phyloP scores from a whole-genome alignment of 2,888 invertebrate genomes.

The Druceiella hillmani region DNA sequence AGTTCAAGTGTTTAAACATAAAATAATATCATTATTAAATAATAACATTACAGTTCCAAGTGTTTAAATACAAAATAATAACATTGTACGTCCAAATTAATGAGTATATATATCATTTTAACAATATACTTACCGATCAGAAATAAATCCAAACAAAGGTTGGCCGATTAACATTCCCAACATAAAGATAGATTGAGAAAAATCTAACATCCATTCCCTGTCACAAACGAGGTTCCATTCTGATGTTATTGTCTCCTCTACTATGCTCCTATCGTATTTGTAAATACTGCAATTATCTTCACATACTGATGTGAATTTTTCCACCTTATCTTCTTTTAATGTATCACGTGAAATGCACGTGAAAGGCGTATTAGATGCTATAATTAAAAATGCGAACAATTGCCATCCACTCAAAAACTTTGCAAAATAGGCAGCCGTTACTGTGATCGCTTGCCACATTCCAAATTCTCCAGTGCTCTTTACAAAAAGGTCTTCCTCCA shows the following conservation, averaged over 20 bases:
- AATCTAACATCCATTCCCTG: conserved; percentile 45
- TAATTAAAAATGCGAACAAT: too few species aligned
- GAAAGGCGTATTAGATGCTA: too few species aligned
- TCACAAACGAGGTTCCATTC: conserved; percentile 60
- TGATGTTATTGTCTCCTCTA: conserved; percentile 51
- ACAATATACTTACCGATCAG: conserved; percentile 41
- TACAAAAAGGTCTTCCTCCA: too few species aligned
- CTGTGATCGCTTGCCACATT: too few species aligned
- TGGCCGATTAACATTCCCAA: conserved; percentile 52
- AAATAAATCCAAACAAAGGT: conserved; percentile 47
- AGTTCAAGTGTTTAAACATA: conserved; percentile 1
- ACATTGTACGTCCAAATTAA: conserved; percentile 23
- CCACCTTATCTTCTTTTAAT: too few species aligned
- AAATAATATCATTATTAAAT: not conserved
- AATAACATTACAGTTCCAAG: not conserved
- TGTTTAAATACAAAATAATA: conserved; percentile 28
- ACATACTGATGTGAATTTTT: too few species aligned
- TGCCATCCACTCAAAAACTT: too few species aligned
- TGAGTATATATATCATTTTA: conserved; percentile 3
- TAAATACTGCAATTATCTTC: too few species aligned
- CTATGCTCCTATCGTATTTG: conserved; percentile 48
- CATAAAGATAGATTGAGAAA: conserved; percentile 52
- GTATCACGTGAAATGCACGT: too few species aligned
- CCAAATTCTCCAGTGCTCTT: too few species aligned
- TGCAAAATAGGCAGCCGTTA: too few species aligned